These are phyloP conservation scores for Melinopterus prodromus DNA, from an alignment of 2,888 invertebrate genomes.

Conservation along the genomic window DNA sequence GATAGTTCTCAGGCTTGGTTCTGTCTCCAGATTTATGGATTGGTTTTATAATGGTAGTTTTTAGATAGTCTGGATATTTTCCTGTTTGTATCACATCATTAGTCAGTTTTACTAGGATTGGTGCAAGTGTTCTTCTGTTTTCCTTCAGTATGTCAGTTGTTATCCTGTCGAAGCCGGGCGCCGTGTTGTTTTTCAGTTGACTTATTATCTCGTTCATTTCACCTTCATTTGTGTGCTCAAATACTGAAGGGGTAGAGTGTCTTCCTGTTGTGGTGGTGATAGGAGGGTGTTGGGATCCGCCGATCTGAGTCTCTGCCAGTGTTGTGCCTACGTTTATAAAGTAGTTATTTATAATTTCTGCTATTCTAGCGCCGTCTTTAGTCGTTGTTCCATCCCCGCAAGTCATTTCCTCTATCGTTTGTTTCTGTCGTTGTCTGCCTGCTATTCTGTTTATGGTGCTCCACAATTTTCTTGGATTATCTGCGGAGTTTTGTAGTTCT, in stretches of 20 bases:
- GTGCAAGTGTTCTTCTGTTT: background rate
- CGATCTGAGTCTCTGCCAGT: background rate
- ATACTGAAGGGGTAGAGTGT: background rate
- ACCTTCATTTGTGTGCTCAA: background rate
- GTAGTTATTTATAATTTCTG: background rate
- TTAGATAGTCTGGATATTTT: background rate
- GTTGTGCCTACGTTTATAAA: background rate
- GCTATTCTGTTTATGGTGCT: background rate
- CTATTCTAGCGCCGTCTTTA: background rate
- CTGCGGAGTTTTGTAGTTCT: background rate
- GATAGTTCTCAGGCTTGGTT: conserved; percentile 21
- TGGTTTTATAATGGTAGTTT: conserved; percentile 14
- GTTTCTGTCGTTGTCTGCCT: too few species aligned
- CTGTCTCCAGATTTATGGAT: conserved; percentile 20
- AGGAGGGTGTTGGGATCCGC: background rate
- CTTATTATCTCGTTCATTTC: background rate
- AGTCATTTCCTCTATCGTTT: background rate
- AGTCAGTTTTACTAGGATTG: background rate
- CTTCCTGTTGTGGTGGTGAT: background rate
- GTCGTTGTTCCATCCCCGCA: background rate
- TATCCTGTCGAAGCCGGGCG: background rate
- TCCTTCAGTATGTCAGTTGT: background rate
- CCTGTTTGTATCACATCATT: background rate
- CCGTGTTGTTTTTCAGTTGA: background rate
- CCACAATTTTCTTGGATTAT: background rate